Conservation (phyloP, 2,888 invertebrate genomes). For the Lottia scabra region DNA sequence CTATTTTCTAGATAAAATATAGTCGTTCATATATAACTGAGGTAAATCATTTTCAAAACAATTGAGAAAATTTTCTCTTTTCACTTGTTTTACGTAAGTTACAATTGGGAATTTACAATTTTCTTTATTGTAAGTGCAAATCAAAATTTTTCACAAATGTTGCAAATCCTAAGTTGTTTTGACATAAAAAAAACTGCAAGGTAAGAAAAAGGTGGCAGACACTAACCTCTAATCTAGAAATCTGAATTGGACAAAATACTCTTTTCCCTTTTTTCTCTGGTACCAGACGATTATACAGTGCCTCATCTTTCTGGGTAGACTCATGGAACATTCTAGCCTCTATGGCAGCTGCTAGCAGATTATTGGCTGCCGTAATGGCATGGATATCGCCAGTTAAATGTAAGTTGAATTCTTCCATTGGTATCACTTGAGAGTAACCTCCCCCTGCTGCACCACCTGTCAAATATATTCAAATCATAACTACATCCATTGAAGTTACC, state of each 20-base stretch:
- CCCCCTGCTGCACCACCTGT: conserved; percentile 97
- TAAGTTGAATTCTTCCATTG: conserved; percentile 99
- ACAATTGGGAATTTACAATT: no score
- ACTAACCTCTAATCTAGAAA: conserved; percentile 74
- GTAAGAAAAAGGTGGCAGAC: no score
- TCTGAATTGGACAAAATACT: conserved; percentile 88
- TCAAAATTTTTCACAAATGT: no score
- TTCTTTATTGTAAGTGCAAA: no score
- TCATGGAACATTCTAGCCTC: conserved; percentile 98
- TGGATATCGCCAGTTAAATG: conserved; percentile 98
- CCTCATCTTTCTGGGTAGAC: conserved; percentile 85
- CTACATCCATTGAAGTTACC: no score
- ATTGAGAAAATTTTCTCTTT: no score
- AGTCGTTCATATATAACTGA: background rate
- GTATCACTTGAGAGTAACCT: conserved; percentile 95
- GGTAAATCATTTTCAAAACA: no score
- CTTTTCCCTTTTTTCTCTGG: conserved; percentile 84
- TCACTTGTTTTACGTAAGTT: no score
- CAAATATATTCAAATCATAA: background rate
- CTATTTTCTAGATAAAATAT: conserved; percentile 72
- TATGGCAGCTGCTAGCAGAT: conserved; percentile 95
- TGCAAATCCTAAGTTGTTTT: no score
- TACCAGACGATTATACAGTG: conserved; percentile 88
- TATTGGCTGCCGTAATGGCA: conserved; percentile 97
- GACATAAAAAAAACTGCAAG: no score